These are phyloP conservation scores for Dasyprocta punctata DNA, from an alignment of 2,113 vertebrate genomes.

Conservation along the genomic window DNA sequence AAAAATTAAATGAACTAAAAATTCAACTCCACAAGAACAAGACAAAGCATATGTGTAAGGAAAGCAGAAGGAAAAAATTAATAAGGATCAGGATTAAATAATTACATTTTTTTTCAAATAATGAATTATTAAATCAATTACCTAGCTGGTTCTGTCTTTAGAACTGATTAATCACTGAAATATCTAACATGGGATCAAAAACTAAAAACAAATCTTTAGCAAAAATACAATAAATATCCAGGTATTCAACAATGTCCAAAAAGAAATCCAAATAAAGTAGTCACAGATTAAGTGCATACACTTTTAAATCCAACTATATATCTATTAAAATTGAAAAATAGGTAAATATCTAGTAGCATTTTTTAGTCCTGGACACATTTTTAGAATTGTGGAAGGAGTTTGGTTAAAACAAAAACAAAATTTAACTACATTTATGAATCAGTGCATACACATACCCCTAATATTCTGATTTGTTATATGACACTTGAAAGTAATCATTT, in stretches of 20 bases:
- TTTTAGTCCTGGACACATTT: background rate
- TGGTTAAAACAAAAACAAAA: background rate
- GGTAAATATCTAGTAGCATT: background rate
- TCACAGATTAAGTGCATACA: background rate
- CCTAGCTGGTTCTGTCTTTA: background rate
- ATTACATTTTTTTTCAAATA: background rate
- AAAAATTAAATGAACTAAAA: background rate
- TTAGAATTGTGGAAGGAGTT: background rate
- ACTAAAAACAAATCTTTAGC: background rate
- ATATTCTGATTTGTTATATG: background rate
- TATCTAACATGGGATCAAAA: background rate
- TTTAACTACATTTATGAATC: background rate
- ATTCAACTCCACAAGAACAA: background rate
- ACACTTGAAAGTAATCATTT: background rate
- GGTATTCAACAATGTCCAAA: background rate
- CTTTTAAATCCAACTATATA: background rate
- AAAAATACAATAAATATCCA: background rate
- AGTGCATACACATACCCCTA: fast-evolving
- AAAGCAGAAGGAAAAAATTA: background rate
- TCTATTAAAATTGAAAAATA: background rate
- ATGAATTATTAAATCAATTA: background rate
- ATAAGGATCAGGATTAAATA: background rate
- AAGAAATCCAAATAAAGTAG: background rate
- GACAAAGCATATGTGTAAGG: background rate
- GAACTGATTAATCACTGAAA: background rate